Evolutionary conservation across 1,140 invertebrate species (phyloP).

Genomic region (Drosophila parabipectinata): DNA sequence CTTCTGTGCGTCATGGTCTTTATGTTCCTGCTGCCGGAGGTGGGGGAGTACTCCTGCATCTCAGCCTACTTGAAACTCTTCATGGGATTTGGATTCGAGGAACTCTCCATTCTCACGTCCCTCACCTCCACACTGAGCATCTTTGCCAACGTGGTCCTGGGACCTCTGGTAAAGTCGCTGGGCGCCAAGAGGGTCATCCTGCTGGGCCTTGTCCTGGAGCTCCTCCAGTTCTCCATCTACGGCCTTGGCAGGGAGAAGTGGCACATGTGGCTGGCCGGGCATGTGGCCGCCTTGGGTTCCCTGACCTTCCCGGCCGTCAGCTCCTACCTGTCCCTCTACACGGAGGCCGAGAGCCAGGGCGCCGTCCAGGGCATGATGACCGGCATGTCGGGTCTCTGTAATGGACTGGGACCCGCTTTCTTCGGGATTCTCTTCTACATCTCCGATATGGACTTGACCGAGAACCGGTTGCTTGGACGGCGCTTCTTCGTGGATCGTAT

Average conservation of each 20-base stretch:
- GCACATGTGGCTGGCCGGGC: constrained; percentile 99
- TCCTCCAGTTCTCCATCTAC: constrained; percentile 98
- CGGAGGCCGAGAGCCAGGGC: constrained; percentile 97
- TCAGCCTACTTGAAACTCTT: constrained; percentile 99
- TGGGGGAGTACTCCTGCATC: constrained; percentile 99
- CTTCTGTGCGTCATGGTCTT: constrained; percentile 98
- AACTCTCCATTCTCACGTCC: constrained; percentile 98
- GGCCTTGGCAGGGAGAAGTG: constrained; percentile 90
- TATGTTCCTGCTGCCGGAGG: constrained; percentile 98
- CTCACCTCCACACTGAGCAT: constrained; percentile 98
- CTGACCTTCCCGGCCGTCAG: constrained; percentile 99
- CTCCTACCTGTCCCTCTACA: constrained; percentile 98
- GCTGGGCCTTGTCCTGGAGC: constrained; percentile 97
- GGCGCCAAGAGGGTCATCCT: constrained; percentile 98
- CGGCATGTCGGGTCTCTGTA: constrained; percentile 96
- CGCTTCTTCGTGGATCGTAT: constrained; percentile 85
- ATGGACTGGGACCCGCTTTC: constrained; percentile 96
- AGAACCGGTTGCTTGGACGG: constrained; percentile 82
- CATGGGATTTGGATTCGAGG: constrained; percentile 96
- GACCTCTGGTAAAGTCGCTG: constrained; percentile 92
- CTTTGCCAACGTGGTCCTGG: constrained; percentile 95
- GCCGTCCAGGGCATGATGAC: constrained; percentile 99
- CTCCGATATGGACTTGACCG: constrained; percentile 98
- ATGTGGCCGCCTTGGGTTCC: constrained; percentile 96
- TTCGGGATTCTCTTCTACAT: constrained; percentile 99